Conservation (phyloP, 2,113 vertebrate genomes). For the Cyanoramphus novaezelandiae region DNA sequence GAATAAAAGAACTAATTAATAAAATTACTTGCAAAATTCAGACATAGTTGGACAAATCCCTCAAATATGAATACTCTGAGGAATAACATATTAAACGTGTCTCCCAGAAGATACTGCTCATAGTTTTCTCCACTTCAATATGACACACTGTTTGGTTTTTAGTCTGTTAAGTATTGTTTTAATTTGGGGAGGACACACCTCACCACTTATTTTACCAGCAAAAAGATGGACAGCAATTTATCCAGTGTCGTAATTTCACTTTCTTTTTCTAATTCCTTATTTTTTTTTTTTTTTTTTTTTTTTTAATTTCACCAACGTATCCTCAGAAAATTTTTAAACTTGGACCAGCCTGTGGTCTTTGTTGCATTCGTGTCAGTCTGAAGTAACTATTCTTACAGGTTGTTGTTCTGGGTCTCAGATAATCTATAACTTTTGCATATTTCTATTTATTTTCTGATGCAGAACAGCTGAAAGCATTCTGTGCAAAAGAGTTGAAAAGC, state of each 20-base stretch:
- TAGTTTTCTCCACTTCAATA: not conserved
- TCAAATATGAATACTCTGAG: not conserved
- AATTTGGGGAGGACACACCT: not conserved
- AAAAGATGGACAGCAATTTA: not conserved
- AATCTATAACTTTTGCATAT: not conserved
- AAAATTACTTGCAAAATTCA: not conserved
- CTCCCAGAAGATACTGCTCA: not conserved
- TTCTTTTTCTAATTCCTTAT: not conserved
- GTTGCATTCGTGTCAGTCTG: not conserved
- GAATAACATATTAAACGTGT: rapidly evolving
- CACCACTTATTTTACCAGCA: not conserved
- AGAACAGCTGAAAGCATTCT: not conserved
- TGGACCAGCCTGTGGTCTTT: not conserved
- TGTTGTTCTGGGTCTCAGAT: not conserved
- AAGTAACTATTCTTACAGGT: not conserved
- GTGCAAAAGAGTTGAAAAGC: conserved; percentile 2
- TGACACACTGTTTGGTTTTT: not conserved
- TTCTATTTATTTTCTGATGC: not conserved
- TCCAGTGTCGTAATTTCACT: not conserved
- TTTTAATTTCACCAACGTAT: not conserved
- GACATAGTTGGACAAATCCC: not conserved
- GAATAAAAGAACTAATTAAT: not conserved
- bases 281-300: not conserved
- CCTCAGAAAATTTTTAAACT: not conserved
- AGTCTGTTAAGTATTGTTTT: not conserved